Percentiles rank a stretch among this genome's conserved stretches.
These are phyloP conservation scores for Leuciscus idus DNA, from an alignment of 2,113 vertebrate species.

Conservation along the genomic window DNA sequence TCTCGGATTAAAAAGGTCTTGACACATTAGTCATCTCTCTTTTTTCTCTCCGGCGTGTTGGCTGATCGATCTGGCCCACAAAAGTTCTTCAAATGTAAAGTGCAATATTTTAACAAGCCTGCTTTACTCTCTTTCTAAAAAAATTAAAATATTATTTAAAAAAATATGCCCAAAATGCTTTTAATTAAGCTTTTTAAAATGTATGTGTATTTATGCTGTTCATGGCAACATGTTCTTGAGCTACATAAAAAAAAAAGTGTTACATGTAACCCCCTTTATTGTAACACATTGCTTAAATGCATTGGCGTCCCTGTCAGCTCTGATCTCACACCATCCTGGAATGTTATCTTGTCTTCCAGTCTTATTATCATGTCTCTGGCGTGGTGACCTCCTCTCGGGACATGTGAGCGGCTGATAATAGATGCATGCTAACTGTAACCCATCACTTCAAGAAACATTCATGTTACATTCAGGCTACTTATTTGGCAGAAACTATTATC, in stretches of 20 bases:
- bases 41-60: background rate
- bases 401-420: conserved; percentile 3
- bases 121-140: background rate
- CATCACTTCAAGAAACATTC: background rate
- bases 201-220: no score
- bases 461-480: background rate
- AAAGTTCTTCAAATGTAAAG: background rate
- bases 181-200: background rate
- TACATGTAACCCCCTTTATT: background rate
- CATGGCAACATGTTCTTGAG: no score
- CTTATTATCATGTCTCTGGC: background rate
- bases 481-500: no score
- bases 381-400: background rate
- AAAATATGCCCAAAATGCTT: background rate
- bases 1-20: background rate
- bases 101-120: background rate
- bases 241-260: background rate
- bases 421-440: background rate
- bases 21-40: background rate
- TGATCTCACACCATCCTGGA: conserved; percentile 7
- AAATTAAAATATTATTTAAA: no score
- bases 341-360: no score
- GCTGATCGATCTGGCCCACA: background rate
- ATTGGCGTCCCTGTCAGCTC: conserved; percentile 34
- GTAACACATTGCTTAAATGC: no score